Conservation (phyloP, 2,797 vertebrate genomes). For the Lagorchestes hirsutus region DNA sequence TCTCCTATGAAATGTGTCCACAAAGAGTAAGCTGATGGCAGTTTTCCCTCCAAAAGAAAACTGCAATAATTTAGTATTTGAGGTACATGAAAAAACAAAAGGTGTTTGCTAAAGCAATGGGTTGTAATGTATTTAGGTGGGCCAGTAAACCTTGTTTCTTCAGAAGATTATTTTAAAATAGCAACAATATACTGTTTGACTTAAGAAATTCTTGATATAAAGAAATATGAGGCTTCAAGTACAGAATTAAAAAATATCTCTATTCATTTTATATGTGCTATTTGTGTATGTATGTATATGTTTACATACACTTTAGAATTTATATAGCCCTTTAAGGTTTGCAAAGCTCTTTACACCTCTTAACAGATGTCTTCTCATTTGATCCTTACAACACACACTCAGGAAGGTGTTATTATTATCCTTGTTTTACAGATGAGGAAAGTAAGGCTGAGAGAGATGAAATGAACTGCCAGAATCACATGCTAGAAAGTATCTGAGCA, state of each 20-base stretch:
- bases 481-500: background rate
- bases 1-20: constrained; percentile 40
- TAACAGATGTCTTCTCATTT: background rate
- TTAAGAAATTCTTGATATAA: constrained; percentile 59
- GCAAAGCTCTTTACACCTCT: background rate
- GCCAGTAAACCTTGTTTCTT: constrained; percentile 73
- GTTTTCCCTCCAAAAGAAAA: constrained; percentile 32
- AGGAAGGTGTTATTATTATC: background rate
- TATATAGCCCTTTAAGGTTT: background rate
- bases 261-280: background rate
- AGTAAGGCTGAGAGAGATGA: background rate
- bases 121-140: constrained; percentile 61
- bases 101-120: constrained; percentile 46
- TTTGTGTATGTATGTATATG: background rate
- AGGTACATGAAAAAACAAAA: constrained; percentile 41
- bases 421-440: background rate
- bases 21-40: background rate
- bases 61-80: constrained; percentile 18
- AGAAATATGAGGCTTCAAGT: constrained; percentile 68
- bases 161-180: constrained; percentile 75
- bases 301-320: background rate
- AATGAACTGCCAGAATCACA: background rate
- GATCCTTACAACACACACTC: background rate
- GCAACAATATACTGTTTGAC: constrained; percentile 59
- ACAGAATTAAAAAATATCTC: background rate